A percentile compares a stretch with the other conserved stretches of the same genome.
Evolutionary conservation across 2,113 vertebrate genomes (phyloP).

Genomic region (Otus sunia): DNA sequence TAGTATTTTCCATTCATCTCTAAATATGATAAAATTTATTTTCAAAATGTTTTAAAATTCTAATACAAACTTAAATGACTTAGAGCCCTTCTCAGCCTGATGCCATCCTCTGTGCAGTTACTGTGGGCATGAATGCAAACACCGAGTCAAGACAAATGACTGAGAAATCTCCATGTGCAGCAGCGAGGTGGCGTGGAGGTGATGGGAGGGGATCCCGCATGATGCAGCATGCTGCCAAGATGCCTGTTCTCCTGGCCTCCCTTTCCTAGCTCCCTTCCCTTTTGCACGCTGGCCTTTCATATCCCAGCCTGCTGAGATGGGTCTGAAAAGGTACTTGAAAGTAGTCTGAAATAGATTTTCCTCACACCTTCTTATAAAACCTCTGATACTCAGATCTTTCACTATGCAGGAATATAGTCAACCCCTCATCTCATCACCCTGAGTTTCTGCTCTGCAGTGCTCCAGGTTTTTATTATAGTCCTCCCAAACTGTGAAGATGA

Average conservation of each 20-base stretch:
- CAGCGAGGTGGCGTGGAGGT: accelerated
- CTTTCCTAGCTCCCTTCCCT: background rate
- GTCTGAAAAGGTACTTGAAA: background rate
- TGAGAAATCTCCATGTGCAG: accelerated
- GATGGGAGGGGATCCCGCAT: accelerated
- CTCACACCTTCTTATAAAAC: background rate
- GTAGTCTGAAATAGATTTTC: background rate
- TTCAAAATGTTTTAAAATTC: background rate
- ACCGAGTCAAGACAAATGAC: background rate
- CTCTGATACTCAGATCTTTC: background rate
- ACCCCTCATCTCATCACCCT: background rate
- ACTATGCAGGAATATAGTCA: accelerated
- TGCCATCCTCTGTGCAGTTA: background rate
- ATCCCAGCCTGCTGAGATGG: background rate
- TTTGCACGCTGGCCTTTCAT: accelerated
- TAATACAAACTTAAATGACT: no score
- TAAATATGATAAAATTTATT: background rate
- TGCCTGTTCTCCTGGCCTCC: background rate
- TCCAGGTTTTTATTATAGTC: background rate
- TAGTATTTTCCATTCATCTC: background rate
- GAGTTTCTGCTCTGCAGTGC: background rate
- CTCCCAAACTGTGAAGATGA: background rate
- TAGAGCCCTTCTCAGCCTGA: background rate
- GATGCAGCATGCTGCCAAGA: background rate
- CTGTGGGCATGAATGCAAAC: background rate